phyloP scores from a whole-genome alignment of 2,113 vertebrate species.

The Oriolus oriolus region DNA sequence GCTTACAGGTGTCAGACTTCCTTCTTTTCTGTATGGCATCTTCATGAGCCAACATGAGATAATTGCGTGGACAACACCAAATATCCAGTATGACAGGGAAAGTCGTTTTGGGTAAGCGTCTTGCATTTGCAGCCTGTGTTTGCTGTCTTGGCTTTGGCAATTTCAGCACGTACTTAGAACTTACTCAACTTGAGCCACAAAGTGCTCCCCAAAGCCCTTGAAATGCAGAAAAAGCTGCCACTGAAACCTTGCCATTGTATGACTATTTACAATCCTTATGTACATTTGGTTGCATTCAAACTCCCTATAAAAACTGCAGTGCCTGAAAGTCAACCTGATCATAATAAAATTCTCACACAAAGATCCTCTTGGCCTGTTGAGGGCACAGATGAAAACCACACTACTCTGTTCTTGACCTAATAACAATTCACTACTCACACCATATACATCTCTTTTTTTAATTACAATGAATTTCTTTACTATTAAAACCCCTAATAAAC shows the following conservation, averaged over 20 bases:
- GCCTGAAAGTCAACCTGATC: neutral
- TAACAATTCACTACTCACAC: neutral
- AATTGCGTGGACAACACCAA: neutral
- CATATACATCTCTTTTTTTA: rapidly evolving
- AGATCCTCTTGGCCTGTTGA: neutral
- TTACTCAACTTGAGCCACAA: neutral
- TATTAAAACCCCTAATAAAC: neutral
- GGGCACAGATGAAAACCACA: neutral
- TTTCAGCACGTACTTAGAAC: neutral
- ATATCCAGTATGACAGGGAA: neutral
- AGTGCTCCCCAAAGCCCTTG: neutral
- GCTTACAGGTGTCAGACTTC: neutral
- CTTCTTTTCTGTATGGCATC: neutral
- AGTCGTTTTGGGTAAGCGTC: neutral
- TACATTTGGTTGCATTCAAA: neutral
- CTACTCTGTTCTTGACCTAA: neutral
- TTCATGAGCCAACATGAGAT: neutral
- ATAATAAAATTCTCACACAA: neutral
- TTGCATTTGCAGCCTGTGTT: neutral
- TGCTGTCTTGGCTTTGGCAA: neutral
- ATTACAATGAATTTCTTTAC: neutral
- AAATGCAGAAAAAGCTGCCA: neutral
- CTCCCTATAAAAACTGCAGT: neutral
- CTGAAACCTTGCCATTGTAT: neutral
- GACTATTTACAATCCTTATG: neutral